Conservation (phyloP, 2,113 vertebrate species). For the Chloroceryle aenea region DNA sequence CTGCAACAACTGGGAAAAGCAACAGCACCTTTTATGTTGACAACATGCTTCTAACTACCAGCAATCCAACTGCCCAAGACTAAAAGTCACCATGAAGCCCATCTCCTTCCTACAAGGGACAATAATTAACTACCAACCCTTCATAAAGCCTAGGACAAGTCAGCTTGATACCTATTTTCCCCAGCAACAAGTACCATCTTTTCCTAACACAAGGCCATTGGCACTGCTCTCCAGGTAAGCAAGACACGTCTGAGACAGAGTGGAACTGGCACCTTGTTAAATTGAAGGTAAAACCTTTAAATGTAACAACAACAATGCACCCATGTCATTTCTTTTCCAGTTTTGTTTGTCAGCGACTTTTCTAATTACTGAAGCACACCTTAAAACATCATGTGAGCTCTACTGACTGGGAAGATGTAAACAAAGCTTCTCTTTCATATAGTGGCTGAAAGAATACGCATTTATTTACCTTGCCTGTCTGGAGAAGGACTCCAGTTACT, state of each 20-base stretch:
- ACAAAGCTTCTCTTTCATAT: constrained; percentile 22
- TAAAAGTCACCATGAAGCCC: neutral
- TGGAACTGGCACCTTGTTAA: neutral
- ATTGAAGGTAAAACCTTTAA: neutral
- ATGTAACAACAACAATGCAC: neutral
- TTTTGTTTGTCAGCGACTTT: constrained; percentile 10
- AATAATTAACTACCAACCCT: neutral
- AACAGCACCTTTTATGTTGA: neutral
- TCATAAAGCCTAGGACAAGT: neutral
- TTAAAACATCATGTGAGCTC: neutral
- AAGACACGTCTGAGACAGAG: neutral
- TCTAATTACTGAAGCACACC: constrained; percentile 37
- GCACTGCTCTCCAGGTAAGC: neutral
- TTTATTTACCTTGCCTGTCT: constrained; percentile 23
- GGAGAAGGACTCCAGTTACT: constrained; percentile 1
- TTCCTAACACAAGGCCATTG: neutral
- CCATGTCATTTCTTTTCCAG: neutral
- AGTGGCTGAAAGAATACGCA: neutral
- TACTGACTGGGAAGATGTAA: neutral
- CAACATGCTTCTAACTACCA: neutral
- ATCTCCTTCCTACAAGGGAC: neutral
- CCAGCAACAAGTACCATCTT: neutral
- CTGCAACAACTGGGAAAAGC: neutral
- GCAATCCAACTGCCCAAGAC: neutral
- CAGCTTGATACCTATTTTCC: neutral